phyloP scores from a whole-genome alignment of 2,113 vertebrate species.

The Odontophorus gujanensis region DNA sequence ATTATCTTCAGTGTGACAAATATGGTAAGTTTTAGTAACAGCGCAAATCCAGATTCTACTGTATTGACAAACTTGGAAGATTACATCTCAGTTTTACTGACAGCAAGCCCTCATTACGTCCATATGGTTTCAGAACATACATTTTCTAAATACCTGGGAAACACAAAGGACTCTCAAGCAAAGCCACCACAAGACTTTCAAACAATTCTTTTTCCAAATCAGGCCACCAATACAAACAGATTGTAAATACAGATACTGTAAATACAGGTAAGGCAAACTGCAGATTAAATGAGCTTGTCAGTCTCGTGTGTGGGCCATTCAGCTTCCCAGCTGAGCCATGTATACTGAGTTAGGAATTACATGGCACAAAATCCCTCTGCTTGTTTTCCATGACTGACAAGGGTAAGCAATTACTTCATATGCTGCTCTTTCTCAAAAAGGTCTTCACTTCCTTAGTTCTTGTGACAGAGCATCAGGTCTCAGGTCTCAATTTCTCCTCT shows the following conservation, averaged over 20 bases:
- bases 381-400: slow-evolving; percentile 59
- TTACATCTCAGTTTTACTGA: background rate
- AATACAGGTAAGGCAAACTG: background rate
- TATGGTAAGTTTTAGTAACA: background rate
- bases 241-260: background rate
- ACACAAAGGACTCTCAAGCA: background rate
- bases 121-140: background rate
- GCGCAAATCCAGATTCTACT: background rate
- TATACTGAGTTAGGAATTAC: slow-evolving; percentile 18
- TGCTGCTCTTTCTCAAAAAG: slow-evolving; percentile 36
- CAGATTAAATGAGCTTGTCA: background rate
- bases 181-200: slow-evolving; percentile 1
- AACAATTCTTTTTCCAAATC: slow-evolving; percentile 32
- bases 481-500: background rate
- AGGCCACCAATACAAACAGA: slow-evolving; percentile 3
- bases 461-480: slow-evolving; percentile 29
- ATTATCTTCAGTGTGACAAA: background rate
- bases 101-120: background rate
- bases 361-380: slow-evolving; percentile 49
- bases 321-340: background rate
- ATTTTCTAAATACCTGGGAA: background rate
- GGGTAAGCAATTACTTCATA: slow-evolving; percentile 67
- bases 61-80: background rate
- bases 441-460: slow-evolving; percentile 27
- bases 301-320: background rate